Evolutionary conservation across 2,797 vertebrate genomes (phyloP).

Genomic region (Pangasius macronema): DNA sequence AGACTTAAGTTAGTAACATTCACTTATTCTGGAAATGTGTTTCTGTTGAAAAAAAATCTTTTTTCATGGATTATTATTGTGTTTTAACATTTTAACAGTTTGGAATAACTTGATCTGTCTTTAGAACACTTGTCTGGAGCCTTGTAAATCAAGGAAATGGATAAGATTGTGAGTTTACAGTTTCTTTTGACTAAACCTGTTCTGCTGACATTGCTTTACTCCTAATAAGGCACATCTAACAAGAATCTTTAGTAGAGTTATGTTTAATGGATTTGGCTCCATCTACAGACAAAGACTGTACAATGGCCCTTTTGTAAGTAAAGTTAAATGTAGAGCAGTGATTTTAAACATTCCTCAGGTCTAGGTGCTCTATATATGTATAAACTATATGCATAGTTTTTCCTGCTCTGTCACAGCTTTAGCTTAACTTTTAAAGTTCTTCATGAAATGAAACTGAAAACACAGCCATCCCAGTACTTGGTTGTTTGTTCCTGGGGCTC

Average conservation of each 20-base stretch:
- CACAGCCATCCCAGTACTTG: background rate
- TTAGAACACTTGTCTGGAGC: background rate
- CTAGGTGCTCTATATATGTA: background rate
- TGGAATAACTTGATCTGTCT: background rate
- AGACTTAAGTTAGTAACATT: background rate
- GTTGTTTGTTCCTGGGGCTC: background rate
- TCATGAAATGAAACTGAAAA: background rate
- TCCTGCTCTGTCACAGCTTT: background rate
- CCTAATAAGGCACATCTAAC: background rate
- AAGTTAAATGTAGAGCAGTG: background rate
- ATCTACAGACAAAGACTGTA: conserved; percentile 45
- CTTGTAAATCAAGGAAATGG: background rate
- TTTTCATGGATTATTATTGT: background rate
- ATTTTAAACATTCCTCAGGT: background rate
- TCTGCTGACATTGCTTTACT: conserved; percentile 6
- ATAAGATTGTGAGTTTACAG: background rate
- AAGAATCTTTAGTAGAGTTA: background rate
- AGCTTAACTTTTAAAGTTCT: background rate
- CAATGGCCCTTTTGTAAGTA: background rate
- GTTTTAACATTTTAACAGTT: background rate
- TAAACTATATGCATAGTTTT: background rate
- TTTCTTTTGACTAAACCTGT: background rate
- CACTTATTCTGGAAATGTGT: background rate
- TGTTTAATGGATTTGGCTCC: conserved; percentile 48
- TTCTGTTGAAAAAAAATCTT: background rate